Conservation (phyloP, 2,888 invertebrate genomes). For the Strigamia crassipes region DNA sequence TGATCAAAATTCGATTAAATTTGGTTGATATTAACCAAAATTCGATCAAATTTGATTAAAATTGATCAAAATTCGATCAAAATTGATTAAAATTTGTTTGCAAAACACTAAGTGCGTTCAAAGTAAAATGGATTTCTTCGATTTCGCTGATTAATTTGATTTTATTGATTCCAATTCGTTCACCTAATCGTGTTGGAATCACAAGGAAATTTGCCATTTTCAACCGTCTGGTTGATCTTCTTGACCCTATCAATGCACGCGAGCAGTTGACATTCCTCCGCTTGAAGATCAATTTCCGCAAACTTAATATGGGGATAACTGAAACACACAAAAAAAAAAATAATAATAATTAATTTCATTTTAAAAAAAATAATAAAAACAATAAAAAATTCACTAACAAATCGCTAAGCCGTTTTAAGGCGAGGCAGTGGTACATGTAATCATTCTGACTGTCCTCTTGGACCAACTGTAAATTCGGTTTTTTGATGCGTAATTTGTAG, state of each 20-base stretch:
- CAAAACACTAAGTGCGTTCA: too few relatives aligned
- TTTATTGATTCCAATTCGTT: neutral
- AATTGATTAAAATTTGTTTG: too few relatives aligned
- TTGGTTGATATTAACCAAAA: too few relatives aligned
- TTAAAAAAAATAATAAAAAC: too few relatives aligned
- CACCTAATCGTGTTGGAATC: neutral
- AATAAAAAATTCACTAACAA: neutral
- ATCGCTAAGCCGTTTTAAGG: neutral
- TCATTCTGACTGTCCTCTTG: slow-evolving; percentile 2
- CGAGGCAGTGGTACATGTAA: neutral
- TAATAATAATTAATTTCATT: too few relatives aligned
- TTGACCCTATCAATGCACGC: neutral
- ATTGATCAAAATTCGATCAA: too few relatives aligned
- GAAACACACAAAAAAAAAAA: neutral
- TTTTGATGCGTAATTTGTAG: neutral
- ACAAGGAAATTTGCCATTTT: neutral
- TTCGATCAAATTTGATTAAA: too few relatives aligned
- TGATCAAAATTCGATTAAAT: too few relatives aligned
- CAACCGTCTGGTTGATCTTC: neutral
- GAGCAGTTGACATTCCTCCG: neutral
- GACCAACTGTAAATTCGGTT: neutral
- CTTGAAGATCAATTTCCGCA: neutral
- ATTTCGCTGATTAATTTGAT: too few relatives aligned
- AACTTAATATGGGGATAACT: neutral
- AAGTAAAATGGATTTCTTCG: too few relatives aligned